Evolutionary conservation across 2,113 vertebrate species (phyloP).

Genomic region (Pitta sordida): DNA sequence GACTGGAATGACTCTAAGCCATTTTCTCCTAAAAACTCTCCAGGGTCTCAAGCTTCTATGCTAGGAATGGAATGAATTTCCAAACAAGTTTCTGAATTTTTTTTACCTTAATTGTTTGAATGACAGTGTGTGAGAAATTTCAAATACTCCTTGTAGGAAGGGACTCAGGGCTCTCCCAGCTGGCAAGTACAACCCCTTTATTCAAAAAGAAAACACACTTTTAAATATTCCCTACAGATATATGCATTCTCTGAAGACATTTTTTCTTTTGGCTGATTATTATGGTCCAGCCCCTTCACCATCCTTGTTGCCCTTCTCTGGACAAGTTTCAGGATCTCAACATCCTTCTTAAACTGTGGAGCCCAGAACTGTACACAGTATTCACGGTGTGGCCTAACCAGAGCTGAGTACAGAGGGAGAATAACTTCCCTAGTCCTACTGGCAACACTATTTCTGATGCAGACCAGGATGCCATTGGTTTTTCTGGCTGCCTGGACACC

Average conservation of each 20-base stretch:
- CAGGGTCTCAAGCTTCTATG: neutral
- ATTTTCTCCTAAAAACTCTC: neutral
- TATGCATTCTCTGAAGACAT: neutral
- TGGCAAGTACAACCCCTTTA: neutral
- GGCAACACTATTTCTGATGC: no score
- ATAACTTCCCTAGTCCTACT: no score
- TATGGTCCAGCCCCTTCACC: no score
- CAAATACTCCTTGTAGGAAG: neutral
- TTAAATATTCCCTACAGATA: neutral
- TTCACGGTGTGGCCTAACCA: no score
- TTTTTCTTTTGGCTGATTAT: neutral
- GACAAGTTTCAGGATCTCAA: no score
- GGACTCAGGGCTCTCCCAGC: neutral
- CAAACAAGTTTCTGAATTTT: neutral
- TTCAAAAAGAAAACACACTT: neutral
- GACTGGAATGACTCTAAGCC: neutral
- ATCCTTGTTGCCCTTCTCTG: no score
- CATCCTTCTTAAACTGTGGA: no score
- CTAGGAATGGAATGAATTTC: neutral
- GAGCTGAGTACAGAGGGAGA: no score
- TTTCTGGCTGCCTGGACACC: no score
- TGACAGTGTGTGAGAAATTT: neutral
- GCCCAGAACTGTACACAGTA: no score
- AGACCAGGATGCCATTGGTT: no score
- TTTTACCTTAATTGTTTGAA: neutral